phyloP scores from a whole-genome alignment of 2,797 vertebrate species.

The Pogonophryne albipinna region DNA sequence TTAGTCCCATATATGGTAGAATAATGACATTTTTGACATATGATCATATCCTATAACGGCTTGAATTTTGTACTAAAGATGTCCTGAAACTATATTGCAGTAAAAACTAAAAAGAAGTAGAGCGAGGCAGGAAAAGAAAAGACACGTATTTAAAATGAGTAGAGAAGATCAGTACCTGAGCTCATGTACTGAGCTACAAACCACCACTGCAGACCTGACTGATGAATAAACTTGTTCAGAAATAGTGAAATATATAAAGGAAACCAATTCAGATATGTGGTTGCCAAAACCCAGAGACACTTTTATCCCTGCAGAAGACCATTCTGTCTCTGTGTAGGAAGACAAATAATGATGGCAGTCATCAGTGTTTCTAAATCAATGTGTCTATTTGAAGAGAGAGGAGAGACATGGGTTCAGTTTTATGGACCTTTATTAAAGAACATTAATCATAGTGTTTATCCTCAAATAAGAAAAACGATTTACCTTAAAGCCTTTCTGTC shows the following conservation, averaged over 20 bases:
- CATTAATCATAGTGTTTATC: slow-evolving; percentile 38
- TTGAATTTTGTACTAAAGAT: too few species aligned
- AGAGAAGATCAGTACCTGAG: too few species aligned
- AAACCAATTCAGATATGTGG: slow-evolving; percentile 19
- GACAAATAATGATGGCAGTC: not conserved
- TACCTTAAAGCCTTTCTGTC: slow-evolving; percentile 3
- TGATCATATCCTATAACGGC: too few species aligned
- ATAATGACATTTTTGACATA: too few species aligned
- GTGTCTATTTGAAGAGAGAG: slow-evolving; percentile 5
- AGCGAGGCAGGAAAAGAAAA: too few species aligned
- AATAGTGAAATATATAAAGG: not conserved
- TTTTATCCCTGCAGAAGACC: slow-evolving; percentile 1
- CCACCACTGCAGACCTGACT: not conserved
- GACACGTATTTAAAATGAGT: too few species aligned
- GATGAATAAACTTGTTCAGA: not conserved
- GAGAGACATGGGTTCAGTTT: slow-evolving; percentile 13
- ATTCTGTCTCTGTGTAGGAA: slow-evolving; percentile 31
- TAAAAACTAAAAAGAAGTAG: too few species aligned
- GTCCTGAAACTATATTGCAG: too few species aligned
- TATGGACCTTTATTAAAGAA: slow-evolving; percentile 59
- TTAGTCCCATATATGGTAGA: too few species aligned
- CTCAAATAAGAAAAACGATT: slow-evolving; percentile 42
- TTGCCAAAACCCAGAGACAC: slow-evolving; percentile 3
- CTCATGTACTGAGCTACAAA: too few species aligned
- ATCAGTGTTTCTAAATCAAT: not conserved